Base-by-base conservation (phyloP, 2,888 invertebrate species). In the Ochropacha duplaris region DNA sequence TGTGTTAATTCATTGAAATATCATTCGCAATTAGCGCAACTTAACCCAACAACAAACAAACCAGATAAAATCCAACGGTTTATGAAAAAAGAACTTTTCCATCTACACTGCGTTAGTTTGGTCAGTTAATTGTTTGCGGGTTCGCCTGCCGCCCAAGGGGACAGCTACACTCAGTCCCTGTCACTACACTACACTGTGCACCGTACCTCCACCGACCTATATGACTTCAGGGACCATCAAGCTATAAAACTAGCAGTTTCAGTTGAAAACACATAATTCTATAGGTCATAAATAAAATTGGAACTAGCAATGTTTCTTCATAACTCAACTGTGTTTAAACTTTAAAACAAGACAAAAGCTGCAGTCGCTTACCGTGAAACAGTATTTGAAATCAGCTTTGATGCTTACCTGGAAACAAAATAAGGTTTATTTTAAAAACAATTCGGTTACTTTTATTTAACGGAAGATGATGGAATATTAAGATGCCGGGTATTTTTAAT, bases 111-210 rank as follows among this genome's bases (percentile, higher is more conserved):
- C 62, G 69, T 69, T 72, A 73, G 76, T 76, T 68, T 64, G 67
- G 68, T 70, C 64, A 75, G 80, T 81, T 83, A 82, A 82, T 76
- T 83, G 81, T 81, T 79, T 78, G 80, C 72, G 74, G 78, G 72
- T 68, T 66, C 74, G 71, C 57, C 67, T 57, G 64, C 59, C 67
- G 67, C 70, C 64, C 61, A 64, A 62, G 65, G 74, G 74, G 77
- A 74, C 74, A 67, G 58, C 36, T 31, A 28, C 52, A 24, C 19
- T 71, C 65, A 61, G 61, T 71, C 61, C 67, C 61, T 68, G 73
- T 71, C 68, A 71, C 66, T 60, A 60, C 60, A 61, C 60, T 54
- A 61, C 55, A 59, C 49, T 34, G 49, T 54, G 28, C 31, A 31
- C 36, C 19, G 24, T 52, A 28, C 55, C 31, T 12, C 31, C 55